Evolutionary conservation across 2,113 vertebrate species (phyloP).

Genomic region (Puntigrus tetrazona): DNA sequence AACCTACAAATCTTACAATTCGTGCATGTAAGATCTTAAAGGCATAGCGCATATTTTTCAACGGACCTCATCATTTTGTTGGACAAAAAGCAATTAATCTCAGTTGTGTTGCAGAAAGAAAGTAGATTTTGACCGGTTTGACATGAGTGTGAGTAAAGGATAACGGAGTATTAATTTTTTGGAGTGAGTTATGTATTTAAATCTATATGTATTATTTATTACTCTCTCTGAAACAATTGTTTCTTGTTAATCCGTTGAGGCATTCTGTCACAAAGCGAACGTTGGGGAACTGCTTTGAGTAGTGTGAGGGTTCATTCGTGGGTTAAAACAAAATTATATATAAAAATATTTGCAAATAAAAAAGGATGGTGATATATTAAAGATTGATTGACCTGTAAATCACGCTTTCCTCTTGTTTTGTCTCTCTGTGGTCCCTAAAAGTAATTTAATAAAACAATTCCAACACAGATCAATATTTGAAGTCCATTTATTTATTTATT

Average conservation of each 20-base stretch:
- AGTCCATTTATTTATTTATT: not conserved
- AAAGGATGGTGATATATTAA: not conserved
- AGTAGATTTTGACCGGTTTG: not conserved
- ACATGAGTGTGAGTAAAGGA: not conserved
- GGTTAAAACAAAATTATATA: too few relatives aligned
- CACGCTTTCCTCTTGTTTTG: not conserved
- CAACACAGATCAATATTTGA: not conserved
- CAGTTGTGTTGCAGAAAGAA: not conserved
- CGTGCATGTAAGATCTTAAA: not conserved
- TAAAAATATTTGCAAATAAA: not conserved
- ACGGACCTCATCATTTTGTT: too few relatives aligned
- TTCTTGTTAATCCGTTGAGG: not conserved
- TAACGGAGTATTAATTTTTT: too few relatives aligned
- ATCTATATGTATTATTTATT: not conserved
- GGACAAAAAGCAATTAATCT: not conserved
- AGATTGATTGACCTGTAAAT: not conserved
- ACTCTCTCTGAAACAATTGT: not conserved
- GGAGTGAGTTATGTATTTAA: not conserved
- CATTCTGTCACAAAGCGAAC: too few relatives aligned
- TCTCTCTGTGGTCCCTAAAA: not conserved
- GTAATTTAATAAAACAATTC: not conserved
- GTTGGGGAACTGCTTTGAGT: too few relatives aligned
- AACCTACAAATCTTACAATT: not conserved
- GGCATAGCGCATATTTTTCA: too few relatives aligned
- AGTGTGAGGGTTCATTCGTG: too few relatives aligned